Evolutionary conservation across 2,888 invertebrate genomes (phyloP), one percentile per base, ranked within the genome.

Genomic region (Drosophila austrosaltans): DNA sequence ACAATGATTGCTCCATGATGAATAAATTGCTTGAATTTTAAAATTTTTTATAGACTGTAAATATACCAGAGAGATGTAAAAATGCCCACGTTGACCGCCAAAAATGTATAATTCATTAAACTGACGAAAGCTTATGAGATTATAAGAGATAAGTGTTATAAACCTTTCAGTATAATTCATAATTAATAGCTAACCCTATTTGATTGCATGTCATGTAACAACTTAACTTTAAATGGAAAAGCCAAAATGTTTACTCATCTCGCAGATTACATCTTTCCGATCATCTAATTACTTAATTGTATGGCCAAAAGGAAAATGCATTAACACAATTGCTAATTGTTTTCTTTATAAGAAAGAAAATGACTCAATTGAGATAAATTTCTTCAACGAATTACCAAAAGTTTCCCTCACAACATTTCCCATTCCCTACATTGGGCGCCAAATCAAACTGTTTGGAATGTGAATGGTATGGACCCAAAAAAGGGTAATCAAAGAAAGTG

Each of bases 401-500:
- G 16, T 16, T 16, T 16, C 16, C 16, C 16, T 16, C 16, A 16
- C 16, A 16, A 16, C 16, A 16, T 16, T 16, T 16, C 16, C 44
- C 2, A 44, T 44, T 6, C 44, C 48, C 2, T 5, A 3, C 6
- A 40, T 40, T 40, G 39, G 6, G 7, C 42, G 16, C 16, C 7
- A 20, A 44, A 7, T 44, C 2, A 22, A 16, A 30, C 1, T 25
- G 3, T 25, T 12, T 44, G 30, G 42, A 57, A 66, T 65, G 54
- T 64, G 30, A 40, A 30, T 30, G 30, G 30, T 5, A 30, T 30
- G 30, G 25, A 42, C 39, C 39, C 39, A 22, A 57, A 73, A 54
- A 67, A 25, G 62, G 73, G 53, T 62, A 12, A n/a, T 30, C 67
- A 67, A 73, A 73, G 74, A 72, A 72, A 72, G 72, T 36, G 39